Conservation (phyloP, 2,888 invertebrate genomes). For the Sarcophaga caerulescens region DNA sequence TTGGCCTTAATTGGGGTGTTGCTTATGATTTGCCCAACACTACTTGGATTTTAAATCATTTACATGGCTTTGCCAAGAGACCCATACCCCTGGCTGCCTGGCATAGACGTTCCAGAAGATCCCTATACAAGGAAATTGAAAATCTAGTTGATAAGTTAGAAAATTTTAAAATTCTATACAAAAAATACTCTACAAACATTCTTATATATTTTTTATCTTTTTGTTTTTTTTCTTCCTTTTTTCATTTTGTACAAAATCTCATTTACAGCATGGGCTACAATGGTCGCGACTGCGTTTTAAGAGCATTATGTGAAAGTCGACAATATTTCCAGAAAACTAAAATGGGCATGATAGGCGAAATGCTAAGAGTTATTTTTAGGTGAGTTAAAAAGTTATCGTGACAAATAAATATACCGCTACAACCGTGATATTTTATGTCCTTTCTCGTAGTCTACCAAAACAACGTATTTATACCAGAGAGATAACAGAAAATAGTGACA, state of each 20-base stretch:
- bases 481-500: conserved; percentile 85
- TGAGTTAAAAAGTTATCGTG: conserved; percentile 79
- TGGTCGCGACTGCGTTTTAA: conserved; percentile 87
- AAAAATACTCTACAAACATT: background rate
- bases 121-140: conserved; percentile 76
- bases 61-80: conserved; percentile 76
- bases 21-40: conserved; percentile 85
- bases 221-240: conserved; percentile 20
- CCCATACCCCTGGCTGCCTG: conserved; percentile 79
- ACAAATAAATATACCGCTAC: background rate
- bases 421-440: background rate
- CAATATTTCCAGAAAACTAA: conserved; percentile 85
- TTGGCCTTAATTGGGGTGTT: conserved; percentile 87
- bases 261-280: conserved; percentile 88
- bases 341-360: conserved; percentile 86
- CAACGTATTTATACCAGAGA: conserved; percentile 85
- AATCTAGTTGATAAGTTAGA: conserved; percentile 85
- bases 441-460: conserved; percentile 84
- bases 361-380: conserved; percentile 87
- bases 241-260: background rate
- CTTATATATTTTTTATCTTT: background rate
- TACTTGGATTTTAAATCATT: conserved; percentile 81
- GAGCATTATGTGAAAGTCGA: conserved; percentile 88
- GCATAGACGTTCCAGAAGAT: conserved; percentile 81
- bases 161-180: background rate